phyloP scores from a whole-genome alignment of 2,797 vertebrate species.

The Propithecus perrieri region DNA sequence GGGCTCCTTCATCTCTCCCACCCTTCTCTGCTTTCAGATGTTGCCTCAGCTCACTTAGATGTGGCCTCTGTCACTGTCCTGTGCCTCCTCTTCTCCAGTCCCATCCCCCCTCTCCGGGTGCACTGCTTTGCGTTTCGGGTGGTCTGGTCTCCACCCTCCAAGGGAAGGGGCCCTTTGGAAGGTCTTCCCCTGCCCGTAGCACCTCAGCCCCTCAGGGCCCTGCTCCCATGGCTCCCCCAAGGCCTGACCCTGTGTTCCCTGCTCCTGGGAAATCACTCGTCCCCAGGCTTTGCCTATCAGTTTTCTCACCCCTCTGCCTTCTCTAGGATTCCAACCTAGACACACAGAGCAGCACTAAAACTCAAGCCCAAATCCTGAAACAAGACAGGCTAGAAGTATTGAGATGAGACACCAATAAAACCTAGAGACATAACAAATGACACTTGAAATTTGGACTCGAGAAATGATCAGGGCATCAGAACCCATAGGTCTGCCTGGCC shows the following conservation, averaged over 20 bases:
- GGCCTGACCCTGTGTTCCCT: accelerated
- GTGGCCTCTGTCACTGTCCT: background rate
- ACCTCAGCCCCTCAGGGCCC: background rate
- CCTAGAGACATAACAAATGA: background rate
- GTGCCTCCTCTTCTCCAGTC: background rate
- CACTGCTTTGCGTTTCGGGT: background rate
- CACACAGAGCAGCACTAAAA: background rate
- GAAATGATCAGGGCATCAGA: background rate
- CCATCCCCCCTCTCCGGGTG: accelerated
- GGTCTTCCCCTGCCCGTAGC: too few relatives aligned
- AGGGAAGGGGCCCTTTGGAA: background rate
- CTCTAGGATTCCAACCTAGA: background rate
- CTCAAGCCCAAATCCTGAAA: background rate
- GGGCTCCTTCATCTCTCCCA: background rate
- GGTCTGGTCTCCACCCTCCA: background rate
- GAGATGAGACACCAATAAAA: background rate
- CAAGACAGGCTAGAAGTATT: background rate
- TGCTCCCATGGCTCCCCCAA: background rate
- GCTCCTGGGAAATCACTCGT: background rate
- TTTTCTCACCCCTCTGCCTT: background rate
- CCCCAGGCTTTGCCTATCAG: background rate
- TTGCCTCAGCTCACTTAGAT: too few relatives aligned
- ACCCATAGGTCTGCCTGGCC: accelerated
- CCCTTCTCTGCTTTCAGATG: background rate
- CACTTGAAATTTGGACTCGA: background rate